These are phyloP conservation scores for Rhynchophorus ferrugineus DNA, from an alignment of 1,140 invertebrate species.

Conservation along the genomic window DNA sequence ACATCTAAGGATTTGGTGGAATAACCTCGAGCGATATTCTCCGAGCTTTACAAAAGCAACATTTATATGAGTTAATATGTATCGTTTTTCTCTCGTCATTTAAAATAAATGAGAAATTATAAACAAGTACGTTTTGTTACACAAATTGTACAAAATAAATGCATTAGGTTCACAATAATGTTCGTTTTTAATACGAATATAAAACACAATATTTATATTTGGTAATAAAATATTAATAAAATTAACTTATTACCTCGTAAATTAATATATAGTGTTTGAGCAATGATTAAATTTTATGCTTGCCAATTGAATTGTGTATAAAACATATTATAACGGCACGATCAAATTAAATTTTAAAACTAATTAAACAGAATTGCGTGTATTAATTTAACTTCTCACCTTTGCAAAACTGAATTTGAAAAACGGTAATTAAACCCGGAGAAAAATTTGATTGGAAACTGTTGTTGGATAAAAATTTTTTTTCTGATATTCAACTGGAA, in stretches of 20 bases:
- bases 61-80: background rate
- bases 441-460: too few species aligned
- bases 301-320: background rate
- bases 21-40: background rate
- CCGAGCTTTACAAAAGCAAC: background rate
- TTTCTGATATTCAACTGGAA: too few species aligned
- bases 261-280: background rate
- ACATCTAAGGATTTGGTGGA: background rate
- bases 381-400: background rate
- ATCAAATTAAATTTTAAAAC: background rate
- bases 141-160: background rate
- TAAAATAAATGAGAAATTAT: background rate
- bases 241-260: background rate
- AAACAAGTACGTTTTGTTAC: background rate
- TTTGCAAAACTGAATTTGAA: background rate
- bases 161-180: background rate
- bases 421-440: too few species aligned
- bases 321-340: background rate
- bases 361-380: background rate
- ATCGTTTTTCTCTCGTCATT: background rate
- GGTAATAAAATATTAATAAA: background rate
- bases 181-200: background rate
- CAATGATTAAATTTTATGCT: background rate
- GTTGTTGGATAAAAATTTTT: too few species aligned
- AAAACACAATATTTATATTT: background rate